A percentile compares a stretch with the other conserved stretches of the same genome.
Evolutionary conservation across 1,140 invertebrate genomes (phyloP).

Genomic region (Pectinophora gossypiella): DNA sequence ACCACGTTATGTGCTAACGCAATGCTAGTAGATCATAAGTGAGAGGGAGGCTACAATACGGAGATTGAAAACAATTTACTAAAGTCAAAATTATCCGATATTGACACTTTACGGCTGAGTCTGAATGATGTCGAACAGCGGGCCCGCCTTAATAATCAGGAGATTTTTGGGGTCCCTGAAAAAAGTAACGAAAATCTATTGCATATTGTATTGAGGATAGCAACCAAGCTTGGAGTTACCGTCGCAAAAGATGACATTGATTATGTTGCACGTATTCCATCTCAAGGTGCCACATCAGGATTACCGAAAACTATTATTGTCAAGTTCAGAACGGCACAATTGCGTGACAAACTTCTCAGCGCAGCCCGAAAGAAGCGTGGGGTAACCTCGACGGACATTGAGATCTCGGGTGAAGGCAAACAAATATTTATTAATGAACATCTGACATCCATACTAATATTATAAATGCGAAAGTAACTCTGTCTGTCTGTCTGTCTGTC

Average conservation of each 20-base stretch:
- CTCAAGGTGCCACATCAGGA: not conserved
- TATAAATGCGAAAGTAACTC: too few relatives aligned
- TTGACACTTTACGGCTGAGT: not conserved
- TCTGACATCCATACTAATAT: too few relatives aligned
- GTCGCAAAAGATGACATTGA: not conserved
- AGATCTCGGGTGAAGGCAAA: not conserved
- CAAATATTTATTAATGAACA: not conserved
- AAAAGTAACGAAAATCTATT: not conserved
- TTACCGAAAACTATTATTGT: not conserved
- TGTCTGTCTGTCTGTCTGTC: too few relatives aligned
- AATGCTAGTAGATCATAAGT: not conserved
- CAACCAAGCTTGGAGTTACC: not conserved
- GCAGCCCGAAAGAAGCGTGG: not conserved
- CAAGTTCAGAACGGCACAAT: not conserved
- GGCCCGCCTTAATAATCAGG: not conserved
- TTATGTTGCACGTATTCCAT: not conserved
- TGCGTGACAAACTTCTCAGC: not conserved
- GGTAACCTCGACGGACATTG: not conserved
- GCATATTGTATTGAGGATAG: not conserved
- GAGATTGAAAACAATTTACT: not conserved
- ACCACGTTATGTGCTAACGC: not conserved
- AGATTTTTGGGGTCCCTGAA: not conserved
- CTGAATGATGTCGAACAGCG: constrained; percentile 1
- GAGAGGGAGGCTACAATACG: too few relatives aligned
- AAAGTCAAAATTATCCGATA: not conserved